phyloP scores from a whole-genome alignment of 2,888 invertebrate species.

The Campoletis raptor region DNA sequence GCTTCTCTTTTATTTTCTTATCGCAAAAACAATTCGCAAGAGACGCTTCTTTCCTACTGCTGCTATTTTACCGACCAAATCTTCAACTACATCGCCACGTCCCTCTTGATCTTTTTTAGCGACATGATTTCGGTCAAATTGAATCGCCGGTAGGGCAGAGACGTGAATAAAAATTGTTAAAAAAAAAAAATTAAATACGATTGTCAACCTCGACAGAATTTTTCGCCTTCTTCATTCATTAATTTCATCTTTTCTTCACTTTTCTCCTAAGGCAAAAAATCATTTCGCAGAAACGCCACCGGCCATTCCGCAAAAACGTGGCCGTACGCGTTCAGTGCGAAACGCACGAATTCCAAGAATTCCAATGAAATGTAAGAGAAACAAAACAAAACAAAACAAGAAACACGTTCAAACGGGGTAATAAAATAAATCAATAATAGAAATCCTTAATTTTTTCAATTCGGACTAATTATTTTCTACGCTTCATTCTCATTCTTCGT shows the following conservation, averaged over 20 bases:
- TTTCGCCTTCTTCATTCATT: background rate
- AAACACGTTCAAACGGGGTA: background rate
- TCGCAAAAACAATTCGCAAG: constrained; percentile 18
- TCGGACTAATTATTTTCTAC: background rate
- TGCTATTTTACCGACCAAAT: constrained; percentile 58
- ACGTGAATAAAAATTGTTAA: constrained; percentile 25
- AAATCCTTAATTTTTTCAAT: constrained; percentile 26
- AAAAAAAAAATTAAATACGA: background rate
- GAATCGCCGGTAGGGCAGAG: constrained; percentile 42
- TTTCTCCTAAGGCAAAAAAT: constrained; percentile 22
- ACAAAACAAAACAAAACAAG: constrained; percentile 2
- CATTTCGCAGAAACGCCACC: constrained; percentile 1
- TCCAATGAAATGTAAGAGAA: constrained; percentile 15
- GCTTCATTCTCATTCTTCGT: constrained; percentile 20
- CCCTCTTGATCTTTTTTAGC: constrained; percentile 1
- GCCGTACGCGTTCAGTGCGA: background rate
- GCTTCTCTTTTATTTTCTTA: constrained; percentile 33
- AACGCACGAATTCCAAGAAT: constrained; percentile 12
- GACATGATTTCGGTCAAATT: background rate
- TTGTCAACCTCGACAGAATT: background rate
- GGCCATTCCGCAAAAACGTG: background rate
- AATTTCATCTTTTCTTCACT: background rate
- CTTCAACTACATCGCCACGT: constrained; percentile 4
- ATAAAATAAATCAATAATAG: constrained; percentile 22
- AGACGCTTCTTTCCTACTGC: constrained; percentile 37